Conservation (phyloP, 64 coral and sea anemone genomes). For the Trachythela sp. region DNA sequence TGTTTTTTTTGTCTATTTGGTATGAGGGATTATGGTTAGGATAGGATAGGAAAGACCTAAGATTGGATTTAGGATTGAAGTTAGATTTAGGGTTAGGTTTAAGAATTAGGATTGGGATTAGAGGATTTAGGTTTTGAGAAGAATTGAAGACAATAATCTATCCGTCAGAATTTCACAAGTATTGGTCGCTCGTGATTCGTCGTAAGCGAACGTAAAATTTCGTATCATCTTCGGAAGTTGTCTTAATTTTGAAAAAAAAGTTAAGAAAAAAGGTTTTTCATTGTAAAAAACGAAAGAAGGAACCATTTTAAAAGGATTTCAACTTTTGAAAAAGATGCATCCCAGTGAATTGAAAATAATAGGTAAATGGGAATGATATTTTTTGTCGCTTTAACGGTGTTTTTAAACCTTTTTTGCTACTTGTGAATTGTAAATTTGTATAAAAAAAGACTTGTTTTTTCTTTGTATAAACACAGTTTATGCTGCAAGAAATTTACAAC, state of each 20-base stretch:
- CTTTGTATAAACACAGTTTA: constrained; percentile 70
- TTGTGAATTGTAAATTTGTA: not conserved
- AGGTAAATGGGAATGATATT: constrained; percentile 43
- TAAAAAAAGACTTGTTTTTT: not conserved
- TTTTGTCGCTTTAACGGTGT: not conserved
- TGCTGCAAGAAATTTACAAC: constrained; percentile 79
- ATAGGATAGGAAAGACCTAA: no score
- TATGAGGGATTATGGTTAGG: no score
- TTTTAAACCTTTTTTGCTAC: not conserved
- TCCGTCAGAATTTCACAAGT: no score
- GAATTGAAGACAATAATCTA: no score
- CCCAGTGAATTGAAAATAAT: constrained; percentile 92
- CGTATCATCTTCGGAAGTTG: no score
- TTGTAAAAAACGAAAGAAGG: not conserved
- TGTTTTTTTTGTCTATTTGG: not conserved
- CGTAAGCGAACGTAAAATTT: no score
- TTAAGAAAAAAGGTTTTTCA: not conserved
- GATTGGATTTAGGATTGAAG: no score
- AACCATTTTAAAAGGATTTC: not conserved
- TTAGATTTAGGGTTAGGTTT: no score
- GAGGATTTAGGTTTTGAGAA: no score
- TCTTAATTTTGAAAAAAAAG: not conserved
- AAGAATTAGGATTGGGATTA: no score
- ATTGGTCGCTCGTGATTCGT: no score
- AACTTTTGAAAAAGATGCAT: constrained; percentile 42